A percentile compares a stretch with the other conserved stretches of the same genome.
phyloP scores from a whole-genome alignment of 2,113 vertebrate species.

The Promerops cafer region DNA sequence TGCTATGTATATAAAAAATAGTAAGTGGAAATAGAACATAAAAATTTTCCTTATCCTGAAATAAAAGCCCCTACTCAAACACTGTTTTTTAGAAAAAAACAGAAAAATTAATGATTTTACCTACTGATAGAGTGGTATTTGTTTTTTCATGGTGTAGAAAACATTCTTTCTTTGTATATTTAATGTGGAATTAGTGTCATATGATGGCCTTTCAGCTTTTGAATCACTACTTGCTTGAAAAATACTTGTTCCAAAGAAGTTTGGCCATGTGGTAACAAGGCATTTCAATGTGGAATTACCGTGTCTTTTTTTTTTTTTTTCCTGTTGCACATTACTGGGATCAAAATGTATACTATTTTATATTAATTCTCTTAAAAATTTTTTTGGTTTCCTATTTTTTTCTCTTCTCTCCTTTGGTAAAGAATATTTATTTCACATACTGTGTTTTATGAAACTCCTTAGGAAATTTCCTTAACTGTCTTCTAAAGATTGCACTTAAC shows the following conservation, averaged over 20 bases:
- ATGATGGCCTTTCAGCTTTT: not conserved
- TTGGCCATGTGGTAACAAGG: not conserved
- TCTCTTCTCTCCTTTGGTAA: not conserved
- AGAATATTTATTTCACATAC: not conserved
- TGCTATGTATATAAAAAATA: not conserved
- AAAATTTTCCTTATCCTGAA: not conserved
- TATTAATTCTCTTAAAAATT: not conserved
- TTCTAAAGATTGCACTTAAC: not conserved
- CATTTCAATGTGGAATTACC: not conserved
- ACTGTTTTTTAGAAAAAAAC: not conserved
- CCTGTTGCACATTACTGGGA: not conserved
- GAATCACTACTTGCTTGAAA: not conserved
- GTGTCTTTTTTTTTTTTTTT: not conserved
- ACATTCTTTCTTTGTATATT: not conserved
- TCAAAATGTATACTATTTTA: not conserved
- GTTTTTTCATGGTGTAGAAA: not conserved
- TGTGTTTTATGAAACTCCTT: not conserved
- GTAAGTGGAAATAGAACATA: not conserved
- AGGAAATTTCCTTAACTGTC: not conserved
- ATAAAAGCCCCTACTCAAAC: not conserved
- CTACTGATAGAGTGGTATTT: not conserved
- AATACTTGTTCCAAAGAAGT: not conserved
- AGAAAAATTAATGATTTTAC: not conserved
- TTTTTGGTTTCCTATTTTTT: not conserved
- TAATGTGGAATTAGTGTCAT: not conserved